A percentile compares a stretch with the other conserved stretches of the same genome.
These are phyloP conservation scores for Chionodraco myersi DNA, from an alignment of 2,113 vertebrate species.

Conservation along the genomic window DNA sequence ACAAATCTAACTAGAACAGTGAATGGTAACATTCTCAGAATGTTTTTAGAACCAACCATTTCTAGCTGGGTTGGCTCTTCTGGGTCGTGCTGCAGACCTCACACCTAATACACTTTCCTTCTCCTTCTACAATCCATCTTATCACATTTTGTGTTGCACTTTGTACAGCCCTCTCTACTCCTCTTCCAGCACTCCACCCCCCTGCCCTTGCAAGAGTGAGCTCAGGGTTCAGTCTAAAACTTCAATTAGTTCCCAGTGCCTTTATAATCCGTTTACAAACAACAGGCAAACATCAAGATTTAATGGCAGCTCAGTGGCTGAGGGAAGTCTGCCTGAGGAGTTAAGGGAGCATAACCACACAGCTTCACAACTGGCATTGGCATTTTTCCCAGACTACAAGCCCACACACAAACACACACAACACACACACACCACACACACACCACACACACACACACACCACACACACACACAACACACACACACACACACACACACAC, in stretches of 20 bases:
- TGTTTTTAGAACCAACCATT: too few relatives aligned
- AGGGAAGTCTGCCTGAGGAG: constrained; percentile 50
- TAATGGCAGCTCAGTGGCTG: constrained; percentile 63
- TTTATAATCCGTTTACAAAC: constrained; percentile 74
- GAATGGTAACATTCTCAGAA: too few relatives aligned
- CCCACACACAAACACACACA: not conserved
- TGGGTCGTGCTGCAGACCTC: not conserved
- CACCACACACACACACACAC: constrained; percentile 24
- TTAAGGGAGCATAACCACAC: constrained; percentile 46
- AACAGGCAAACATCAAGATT: constrained; percentile 73
- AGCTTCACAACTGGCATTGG: constrained; percentile 36
- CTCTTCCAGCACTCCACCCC: not conserved
- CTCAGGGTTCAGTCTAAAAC: constrained; percentile 49
- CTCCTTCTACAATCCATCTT: not conserved
- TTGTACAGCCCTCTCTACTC: not conserved
- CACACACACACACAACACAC: too few relatives aligned
- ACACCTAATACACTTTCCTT: not conserved
- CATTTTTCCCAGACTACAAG: constrained; percentile 24
- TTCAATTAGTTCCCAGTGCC: constrained; percentile 66
- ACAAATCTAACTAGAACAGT: too few relatives aligned
- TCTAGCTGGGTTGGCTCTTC: not conserved
- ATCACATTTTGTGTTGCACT: not conserved
- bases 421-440: too few relatives aligned
- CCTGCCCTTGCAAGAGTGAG: constrained; percentile 8
- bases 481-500: constrained; percentile 27